Base-by-base conservation (phyloP, 2,888 invertebrate genomes). In the Ptilodon capucinus region DNA sequence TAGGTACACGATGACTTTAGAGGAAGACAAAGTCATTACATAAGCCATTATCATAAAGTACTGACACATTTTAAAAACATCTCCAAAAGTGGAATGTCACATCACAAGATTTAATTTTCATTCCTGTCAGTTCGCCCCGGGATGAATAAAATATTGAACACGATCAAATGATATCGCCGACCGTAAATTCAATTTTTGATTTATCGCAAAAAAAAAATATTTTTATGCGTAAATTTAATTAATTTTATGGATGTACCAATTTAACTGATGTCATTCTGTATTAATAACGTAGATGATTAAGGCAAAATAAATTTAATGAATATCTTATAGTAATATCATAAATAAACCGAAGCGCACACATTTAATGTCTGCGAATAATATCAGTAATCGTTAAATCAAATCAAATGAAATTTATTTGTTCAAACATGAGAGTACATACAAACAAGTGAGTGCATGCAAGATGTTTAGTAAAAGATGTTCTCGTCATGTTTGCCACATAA, bases 41-140 rank as follows among this genome's bases (percentile, higher is more conserved):
- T n/a, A n/a, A 2, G 2, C 11, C 4, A 2, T 28, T 3, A 28
- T 5, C 4, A 28, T n/a, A 4, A 28, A 2, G 28, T n/a, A 28
- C 44, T 52, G 57, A 42, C 32, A 18, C 39, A 49, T 38, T 56
- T 43, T 39, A 46, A 53, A 60, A 47, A 39, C 44, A 42, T 13
- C 49, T 25, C 42, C 21, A 41, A 43, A 51, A 51, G 46, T 48
- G 42, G 40, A 56, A 62, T 46, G 38, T 53, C 44, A 42, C 28
- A 59, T 59, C 47, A 61, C 59, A 59, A 60, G 46, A 63, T 60
- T 63, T 58, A 62, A 62, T 60, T 60, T 59, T 47, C 60, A 63
- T 49, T 42, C 46, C 60, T 56, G 64, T 61, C 64, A 48, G 60
- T 46, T 44, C 53, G 50, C 48, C 50, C 51, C 56, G 53, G 39